phyloP scores from a whole-genome alignment of 1,140 invertebrate species.

The Galendromus occidentalis region DNA sequence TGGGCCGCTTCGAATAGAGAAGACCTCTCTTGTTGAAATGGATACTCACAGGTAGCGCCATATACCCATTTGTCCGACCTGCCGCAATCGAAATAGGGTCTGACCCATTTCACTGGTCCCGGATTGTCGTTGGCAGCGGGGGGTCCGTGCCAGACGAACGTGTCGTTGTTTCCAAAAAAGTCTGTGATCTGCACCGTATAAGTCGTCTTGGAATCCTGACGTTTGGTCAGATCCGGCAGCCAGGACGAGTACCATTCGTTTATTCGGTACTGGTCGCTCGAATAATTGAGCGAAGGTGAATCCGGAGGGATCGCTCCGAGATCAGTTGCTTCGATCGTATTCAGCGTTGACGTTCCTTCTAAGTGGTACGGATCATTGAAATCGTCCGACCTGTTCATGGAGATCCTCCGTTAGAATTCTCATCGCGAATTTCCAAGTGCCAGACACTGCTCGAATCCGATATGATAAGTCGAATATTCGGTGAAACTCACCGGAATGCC shows the following conservation, averaged over 20 bases:
- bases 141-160: slow-evolving; percentile 81
- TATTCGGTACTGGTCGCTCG: slow-evolving; percentile 63
- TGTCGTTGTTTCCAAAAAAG: slow-evolving; percentile 86
- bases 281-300: slow-evolving; percentile 62
- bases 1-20: no score
- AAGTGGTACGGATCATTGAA: slow-evolving; percentile 84
- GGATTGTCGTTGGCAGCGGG: slow-evolving; percentile 61
- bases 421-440: no score
- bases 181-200: slow-evolving; percentile 54
- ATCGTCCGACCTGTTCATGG: slow-evolving; percentile 47
- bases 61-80: slow-evolving; percentile 88
- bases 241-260: slow-evolving; percentile 71
- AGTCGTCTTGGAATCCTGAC: slow-evolving; percentile 84
- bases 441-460: no score
- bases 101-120: slow-evolving; percentile 76
- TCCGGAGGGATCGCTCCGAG: slow-evolving; percentile 55
- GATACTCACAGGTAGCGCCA: slow-evolving; percentile 41
- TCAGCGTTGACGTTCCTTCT: slow-evolving; percentile 70
- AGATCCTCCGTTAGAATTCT: background rate
- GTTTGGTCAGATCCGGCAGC: slow-evolving; percentile 52
- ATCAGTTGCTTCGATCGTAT: slow-evolving; percentile 45
- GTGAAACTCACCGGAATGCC: slow-evolving; percentile 43
- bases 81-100: slow-evolving; percentile 90
- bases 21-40: no score
- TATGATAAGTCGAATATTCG: no score